These are phyloP conservation scores for Antechinus flavipes DNA, from an alignment of 2,113 vertebrate species.

Conservation along the genomic window DNA sequence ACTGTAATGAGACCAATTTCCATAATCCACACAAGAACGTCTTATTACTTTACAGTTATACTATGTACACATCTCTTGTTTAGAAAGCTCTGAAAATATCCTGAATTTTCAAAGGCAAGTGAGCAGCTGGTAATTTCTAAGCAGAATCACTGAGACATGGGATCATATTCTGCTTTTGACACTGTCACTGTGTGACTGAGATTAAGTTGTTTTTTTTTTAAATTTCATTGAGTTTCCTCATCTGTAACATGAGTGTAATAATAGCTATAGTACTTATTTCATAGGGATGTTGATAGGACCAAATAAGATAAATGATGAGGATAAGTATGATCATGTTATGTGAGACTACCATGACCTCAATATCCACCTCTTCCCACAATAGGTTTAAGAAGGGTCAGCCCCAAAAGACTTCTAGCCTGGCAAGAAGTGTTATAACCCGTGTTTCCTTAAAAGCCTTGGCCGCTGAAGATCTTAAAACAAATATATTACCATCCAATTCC, in stretches of 20 bases:
- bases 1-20: not conserved
- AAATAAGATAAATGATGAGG: not conserved
- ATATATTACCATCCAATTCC: not conserved
- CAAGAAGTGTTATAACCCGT: not conserved
- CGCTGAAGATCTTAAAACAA: not conserved
- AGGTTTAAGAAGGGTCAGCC: not conserved
- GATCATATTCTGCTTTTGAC: not conserved
- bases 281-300: not conserved
- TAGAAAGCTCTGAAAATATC: not conserved
- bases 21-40: not conserved
- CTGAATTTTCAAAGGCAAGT: not conserved
- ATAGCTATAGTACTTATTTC: not conserved
- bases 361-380: not conserved
- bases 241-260: not conserved
- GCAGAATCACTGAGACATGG: not conserved
- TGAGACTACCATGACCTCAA: not conserved
- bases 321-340: not conserved
- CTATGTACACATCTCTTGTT: not conserved
- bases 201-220: not conserved
- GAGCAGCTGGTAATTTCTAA: not conserved
- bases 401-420: not conserved
- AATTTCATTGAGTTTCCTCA: not conserved
- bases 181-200: not conserved
- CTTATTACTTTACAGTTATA: conserved; percentile 4
- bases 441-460: not conserved